phyloP scores from a whole-genome alignment of 1,140 invertebrate species.

The Kradibia gibbosae region DNA sequence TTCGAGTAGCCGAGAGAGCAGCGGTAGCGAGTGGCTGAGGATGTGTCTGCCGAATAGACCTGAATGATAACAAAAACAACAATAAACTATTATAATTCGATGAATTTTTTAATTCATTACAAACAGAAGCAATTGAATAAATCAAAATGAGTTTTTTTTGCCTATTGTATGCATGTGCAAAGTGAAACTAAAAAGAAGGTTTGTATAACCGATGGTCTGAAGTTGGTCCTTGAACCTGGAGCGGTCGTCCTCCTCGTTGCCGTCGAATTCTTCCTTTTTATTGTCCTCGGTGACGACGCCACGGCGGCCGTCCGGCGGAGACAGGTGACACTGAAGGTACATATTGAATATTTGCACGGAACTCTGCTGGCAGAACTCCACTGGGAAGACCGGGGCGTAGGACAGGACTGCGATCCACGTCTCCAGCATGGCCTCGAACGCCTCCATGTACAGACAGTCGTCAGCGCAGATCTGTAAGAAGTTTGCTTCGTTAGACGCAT shows the following conservation, averaged over 20 bases:
- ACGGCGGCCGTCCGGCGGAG: slow-evolving; percentile 85
- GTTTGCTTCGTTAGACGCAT: neutral
- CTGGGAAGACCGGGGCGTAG: slow-evolving; percentile 71
- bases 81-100: too few relatives aligned
- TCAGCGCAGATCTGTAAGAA: slow-evolving; percentile 72
- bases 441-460: slow-evolving; percentile 82
- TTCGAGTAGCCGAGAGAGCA: slow-evolving; percentile 78
- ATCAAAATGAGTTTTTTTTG: too few relatives aligned
- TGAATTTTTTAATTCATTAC: too few relatives aligned
- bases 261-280: slow-evolving; percentile 77
- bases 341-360: slow-evolving; percentile 81
- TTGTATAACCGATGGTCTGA: slow-evolving; percentile 76
- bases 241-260: slow-evolving; percentile 81
- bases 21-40: slow-evolving; percentile 74
- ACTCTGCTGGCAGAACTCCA: slow-evolving; percentile 73
- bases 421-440: slow-evolving; percentile 86
- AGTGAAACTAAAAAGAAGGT: neutral
- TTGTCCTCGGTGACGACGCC: slow-evolving; percentile 66
- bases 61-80: slow-evolving; percentile 35
- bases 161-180: too few relatives aligned
- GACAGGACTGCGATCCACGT: slow-evolving; percentile 82
- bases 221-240: slow-evolving; percentile 81
- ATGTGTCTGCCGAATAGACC: slow-evolving; percentile 72
- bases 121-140: too few relatives aligned
- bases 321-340: slow-evolving; percentile 87